phyloP scores from a whole-genome alignment of 2,888 invertebrate genomes.

The Drosophila pseudotalamancana region DNA sequence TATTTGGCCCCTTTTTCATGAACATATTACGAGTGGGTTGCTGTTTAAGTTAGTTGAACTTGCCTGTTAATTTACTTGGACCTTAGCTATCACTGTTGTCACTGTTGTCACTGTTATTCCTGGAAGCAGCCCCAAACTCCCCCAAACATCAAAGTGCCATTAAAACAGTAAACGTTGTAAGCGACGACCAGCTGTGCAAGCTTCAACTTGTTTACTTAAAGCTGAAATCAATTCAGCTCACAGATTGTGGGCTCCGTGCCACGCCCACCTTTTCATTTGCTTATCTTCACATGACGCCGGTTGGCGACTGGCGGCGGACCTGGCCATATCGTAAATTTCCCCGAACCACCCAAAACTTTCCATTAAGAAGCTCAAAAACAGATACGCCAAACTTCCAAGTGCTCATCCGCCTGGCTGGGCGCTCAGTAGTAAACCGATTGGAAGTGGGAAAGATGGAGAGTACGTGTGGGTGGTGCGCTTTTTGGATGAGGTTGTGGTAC shows the following conservation, averaged over 20 bases:
- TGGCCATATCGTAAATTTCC: constrained; percentile 66
- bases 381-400: constrained; percentile 74
- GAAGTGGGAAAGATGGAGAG: not conserved
- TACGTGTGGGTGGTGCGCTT: not conserved
- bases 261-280: constrained; percentile 35
- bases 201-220: constrained; percentile 62
- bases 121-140: not conserved
- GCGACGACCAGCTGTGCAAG: not conserved
- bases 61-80: constrained; percentile 55
- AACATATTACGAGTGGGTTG: constrained; percentile 17
- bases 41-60: constrained; percentile 27
- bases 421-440: not conserved
- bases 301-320: constrained; percentile 44
- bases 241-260: constrained; percentile 1
- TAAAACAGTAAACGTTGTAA: constrained; percentile 50
- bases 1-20: constrained; percentile 48
- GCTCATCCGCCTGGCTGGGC: constrained; percentile 50
- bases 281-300: constrained; percentile 78
- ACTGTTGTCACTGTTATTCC: not conserved
- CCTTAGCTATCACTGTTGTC: constrained; percentile 28
- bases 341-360: constrained; percentile 61
- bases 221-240: constrained; percentile 31
- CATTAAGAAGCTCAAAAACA: constrained; percentile 79
- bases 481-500: not conserved
- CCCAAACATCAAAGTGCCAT: constrained; percentile 47